Evolutionary conservation across 2,113 vertebrate species (phyloP).

Genomic region (Lepisosteus oculatus): DNA sequence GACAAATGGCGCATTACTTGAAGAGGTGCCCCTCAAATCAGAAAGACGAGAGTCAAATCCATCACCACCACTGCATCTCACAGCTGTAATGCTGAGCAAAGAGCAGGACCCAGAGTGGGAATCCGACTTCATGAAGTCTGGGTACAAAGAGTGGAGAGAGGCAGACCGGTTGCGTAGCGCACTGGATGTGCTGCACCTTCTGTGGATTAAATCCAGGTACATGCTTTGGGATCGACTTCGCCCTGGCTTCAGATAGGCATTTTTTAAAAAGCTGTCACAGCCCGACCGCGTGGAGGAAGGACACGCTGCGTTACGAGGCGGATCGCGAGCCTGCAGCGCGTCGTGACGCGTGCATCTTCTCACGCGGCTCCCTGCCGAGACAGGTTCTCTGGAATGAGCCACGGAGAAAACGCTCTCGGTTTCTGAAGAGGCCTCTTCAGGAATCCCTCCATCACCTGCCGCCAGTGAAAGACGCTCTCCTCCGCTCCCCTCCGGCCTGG

Average conservation of each 20-base stretch:
- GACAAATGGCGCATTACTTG: slow-evolving; percentile 46
- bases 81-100: background rate
- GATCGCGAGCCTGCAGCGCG: background rate
- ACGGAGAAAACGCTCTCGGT: background rate
- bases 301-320: slow-evolving; percentile 28
- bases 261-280: slow-evolving; percentile 22
- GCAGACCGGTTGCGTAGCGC: slow-evolving; percentile 36
- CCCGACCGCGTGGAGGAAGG: slow-evolving; percentile 19
- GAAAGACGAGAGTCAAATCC: background rate
- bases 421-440: slow-evolving; percentile 26
- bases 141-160: slow-evolving; percentile 54
- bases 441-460: slow-evolving; percentile 17
- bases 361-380: background rate
- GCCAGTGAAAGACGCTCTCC: slow-evolving; percentile 23
- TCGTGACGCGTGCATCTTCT: background rate
- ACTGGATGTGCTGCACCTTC: slow-evolving; percentile 30
- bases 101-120: slow-evolving; percentile 26
- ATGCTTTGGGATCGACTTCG: slow-evolving; percentile 44
- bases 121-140: slow-evolving; percentile 36
- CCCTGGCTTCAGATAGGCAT: slow-evolving; percentile 19
- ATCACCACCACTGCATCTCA: background rate
- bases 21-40: background rate
- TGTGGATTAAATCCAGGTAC: slow-evolving; percentile 54
- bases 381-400: background rate
- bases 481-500: background rate